Conservation (phyloP, 2,888 invertebrate species). For the Amiota mariae region DNA sequence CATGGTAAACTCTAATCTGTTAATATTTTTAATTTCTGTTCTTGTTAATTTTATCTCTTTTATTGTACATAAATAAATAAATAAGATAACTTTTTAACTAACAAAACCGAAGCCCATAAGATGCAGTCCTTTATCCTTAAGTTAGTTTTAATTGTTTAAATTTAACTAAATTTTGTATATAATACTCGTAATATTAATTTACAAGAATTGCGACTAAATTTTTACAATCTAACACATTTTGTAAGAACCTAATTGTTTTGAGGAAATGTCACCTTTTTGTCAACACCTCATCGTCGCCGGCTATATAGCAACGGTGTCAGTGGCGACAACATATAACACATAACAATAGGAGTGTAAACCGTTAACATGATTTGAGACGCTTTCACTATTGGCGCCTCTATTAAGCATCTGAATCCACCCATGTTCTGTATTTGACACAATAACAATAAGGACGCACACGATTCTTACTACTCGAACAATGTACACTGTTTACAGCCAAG, state of each 20-base stretch:
- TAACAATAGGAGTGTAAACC: conserved; percentile 25
- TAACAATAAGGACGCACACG: neutral
- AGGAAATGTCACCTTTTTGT: conserved; percentile 30
- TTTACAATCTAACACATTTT: neutral
- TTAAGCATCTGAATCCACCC: conserved; percentile 63
- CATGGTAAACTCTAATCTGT: no score
- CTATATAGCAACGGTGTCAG: neutral
- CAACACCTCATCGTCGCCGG: neutral
- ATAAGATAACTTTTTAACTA: no score
- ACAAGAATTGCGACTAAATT: neutral
- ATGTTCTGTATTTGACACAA: conserved; percentile 41
- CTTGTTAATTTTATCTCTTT: no score
- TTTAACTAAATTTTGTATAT: no score
- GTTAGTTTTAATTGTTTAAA: no score
- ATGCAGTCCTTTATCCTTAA: no score
- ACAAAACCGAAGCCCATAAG: no score
- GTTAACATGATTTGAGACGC: conserved; percentile 40
- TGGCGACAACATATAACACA: conserved; percentile 3
- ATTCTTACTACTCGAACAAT: neutral
- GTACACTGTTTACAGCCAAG: no score
- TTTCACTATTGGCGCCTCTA: conserved; percentile 63
- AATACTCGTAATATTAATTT: neutral
- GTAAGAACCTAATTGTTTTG: conserved; percentile 36
- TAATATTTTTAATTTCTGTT: no score
- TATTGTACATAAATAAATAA: no score